Percentiles rank a stretch among this genome's conserved stretches.
Evolutionary conservation across 2,888 invertebrate genomes (phyloP).

Genomic region (Conops quadrifasciatus): DNA sequence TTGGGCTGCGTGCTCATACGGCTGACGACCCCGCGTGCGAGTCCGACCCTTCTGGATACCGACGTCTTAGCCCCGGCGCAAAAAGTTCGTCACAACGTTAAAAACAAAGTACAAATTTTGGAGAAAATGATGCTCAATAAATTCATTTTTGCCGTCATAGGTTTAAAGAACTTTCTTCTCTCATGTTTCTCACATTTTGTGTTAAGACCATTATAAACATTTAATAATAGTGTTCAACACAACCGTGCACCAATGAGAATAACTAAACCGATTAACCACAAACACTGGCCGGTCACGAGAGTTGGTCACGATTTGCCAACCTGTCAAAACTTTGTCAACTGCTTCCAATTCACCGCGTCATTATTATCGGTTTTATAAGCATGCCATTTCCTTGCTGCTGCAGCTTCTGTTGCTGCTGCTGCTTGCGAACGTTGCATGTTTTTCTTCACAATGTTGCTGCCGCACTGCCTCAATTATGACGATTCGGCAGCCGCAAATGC

Average conservation of each 20-base stretch:
- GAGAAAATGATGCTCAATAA: too few relatives aligned
- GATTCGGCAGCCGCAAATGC: slow-evolving; percentile 58
- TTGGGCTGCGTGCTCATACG: too few relatives aligned
- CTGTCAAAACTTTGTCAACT: background rate
- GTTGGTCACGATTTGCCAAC: background rate
- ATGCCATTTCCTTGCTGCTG: background rate
- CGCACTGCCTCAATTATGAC: slow-evolving; percentile 25
- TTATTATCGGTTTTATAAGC: background rate
- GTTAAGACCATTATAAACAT: background rate
- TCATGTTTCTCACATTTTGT: slow-evolving; percentile 11
- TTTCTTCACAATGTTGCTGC: slow-evolving; percentile 25
- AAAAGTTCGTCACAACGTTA: too few relatives aligned
- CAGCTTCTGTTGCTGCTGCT: slow-evolving; percentile 19
- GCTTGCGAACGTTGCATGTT: slow-evolving; percentile 5
- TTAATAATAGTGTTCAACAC: slow-evolving; percentile 3
- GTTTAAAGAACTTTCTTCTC: background rate
- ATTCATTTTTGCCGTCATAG: background rate
- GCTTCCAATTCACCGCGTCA: background rate
- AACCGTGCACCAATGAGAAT: background rate
- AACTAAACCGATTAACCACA: background rate
- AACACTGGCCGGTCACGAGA: background rate
- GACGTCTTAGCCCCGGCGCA: too few relatives aligned
- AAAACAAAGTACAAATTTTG: too few relatives aligned
- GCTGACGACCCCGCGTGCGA: too few relatives aligned
- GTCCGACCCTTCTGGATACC: too few relatives aligned